Evolutionary conservation across 2,113 vertebrate species (phyloP).

Genomic region (Colossoma macropomum): DNA sequence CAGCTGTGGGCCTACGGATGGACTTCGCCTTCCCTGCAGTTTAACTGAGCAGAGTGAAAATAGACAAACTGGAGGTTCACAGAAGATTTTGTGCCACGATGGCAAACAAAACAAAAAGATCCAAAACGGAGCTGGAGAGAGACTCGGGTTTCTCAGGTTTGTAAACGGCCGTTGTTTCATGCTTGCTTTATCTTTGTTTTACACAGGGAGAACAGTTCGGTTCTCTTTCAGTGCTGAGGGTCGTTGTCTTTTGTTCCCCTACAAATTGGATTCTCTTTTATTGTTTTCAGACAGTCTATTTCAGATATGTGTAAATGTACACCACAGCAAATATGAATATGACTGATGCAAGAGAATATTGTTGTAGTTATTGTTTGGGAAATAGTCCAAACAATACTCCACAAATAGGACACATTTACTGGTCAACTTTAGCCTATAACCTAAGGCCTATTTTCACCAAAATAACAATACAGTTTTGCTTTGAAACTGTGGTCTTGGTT

Average conservation of each 20-base stretch:
- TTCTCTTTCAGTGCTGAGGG: background rate
- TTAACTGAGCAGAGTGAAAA: background rate
- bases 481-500: background rate
- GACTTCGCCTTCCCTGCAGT: background rate
- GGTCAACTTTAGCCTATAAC: no score
- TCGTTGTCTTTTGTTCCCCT: background rate
- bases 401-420: no score
- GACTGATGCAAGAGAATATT: no score
- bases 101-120: constrained; percentile 55
- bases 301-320: no score
- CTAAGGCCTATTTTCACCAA: no score
- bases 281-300: no score
- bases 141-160: constrained; percentile 92
- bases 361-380: no score
- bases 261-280: background rate
- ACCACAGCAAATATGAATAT: no score
- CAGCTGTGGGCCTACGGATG: constrained; percentile 10
- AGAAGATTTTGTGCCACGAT: constrained; percentile 55
- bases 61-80: constrained; percentile 51
- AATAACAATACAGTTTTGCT: no score
- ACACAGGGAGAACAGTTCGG: background rate
- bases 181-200: background rate
- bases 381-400: no score
- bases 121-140: constrained; percentile 80
- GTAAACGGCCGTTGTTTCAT: constrained; percentile 22